These are phyloP conservation scores for Sebastes iracundus DNA, from an alignment of 2,797 vertebrate genomes.

Conservation along the genomic window DNA sequence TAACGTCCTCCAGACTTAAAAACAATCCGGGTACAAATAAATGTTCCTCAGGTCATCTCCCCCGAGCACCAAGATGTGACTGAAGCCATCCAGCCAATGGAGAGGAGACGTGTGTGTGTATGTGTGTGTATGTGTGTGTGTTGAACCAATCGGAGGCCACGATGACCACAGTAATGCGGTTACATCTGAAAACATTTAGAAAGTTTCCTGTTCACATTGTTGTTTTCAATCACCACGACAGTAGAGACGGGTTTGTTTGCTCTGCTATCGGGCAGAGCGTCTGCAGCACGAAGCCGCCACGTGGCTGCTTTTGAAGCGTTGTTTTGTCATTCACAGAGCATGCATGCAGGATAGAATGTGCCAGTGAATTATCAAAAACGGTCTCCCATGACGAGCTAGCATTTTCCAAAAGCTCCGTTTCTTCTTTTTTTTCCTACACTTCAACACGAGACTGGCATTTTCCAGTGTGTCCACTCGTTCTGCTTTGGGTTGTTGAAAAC, in stretches of 20 bases:
- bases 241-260: neutral
- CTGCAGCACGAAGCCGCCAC: neutral
- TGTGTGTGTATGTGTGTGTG: constrained; percentile 16
- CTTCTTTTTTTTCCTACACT: neutral
- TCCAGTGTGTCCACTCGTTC: neutral
- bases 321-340: constrained; percentile 34
- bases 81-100: constrained; percentile 19
- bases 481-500: neutral
- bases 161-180: constrained; percentile 16
- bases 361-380: neutral
- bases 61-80: constrained; percentile 53
- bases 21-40: constrained; percentile 27
- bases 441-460: no score
- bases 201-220: neutral
- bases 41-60: constrained; percentile 39
- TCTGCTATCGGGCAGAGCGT: neutral
- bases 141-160: neutral
- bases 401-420: neutral
- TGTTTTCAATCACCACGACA: neutral
- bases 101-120: constrained; percentile 47
- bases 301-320: constrained; percentile 16
- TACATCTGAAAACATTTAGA: constrained; percentile 11
- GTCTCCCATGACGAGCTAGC: neutral
- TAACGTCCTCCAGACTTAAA: constrained; percentile 6
- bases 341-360: constrained; percentile 39